Base-by-base conservation (phyloP, 2,113 vertebrate species). In the Phasianus colchicus region DNA sequence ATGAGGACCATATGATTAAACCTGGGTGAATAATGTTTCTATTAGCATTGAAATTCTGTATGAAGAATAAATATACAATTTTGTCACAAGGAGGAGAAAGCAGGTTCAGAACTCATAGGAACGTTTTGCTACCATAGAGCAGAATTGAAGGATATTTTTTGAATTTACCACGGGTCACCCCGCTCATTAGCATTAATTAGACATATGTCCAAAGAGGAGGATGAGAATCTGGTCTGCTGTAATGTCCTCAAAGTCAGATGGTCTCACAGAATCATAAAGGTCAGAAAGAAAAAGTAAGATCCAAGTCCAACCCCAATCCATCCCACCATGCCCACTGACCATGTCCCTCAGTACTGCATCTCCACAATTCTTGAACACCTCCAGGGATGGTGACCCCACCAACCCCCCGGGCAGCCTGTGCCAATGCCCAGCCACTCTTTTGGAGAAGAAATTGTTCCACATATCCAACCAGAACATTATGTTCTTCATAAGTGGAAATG, bases 61-160 rank as follows among this genome's bases (percentile, higher is more conserved):
- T 4, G 60, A 21, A 75, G 47, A 67, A 71, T 6, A 81, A 76
- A 73, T 16, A 9, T 43, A 22, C 9, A 29, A 9, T 54, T 66
- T 61, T 67, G 22, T 63, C 30, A 25, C n/a, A n/a, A n/a, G 0
- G 5, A 71, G 47, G 30, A 67, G 11, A 36, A 38, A 42, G 6
- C 3, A 2, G 20, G 32, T 30, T 27, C 16, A 40, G 50, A 65
- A 34, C 61, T 75, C 65, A 0, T 4, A 11, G 4, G 27, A 34
- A 36, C 16, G 29, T 9, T 57, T 52, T 58, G 52, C 10, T 0
- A 2, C 61, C 6, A 2, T 0, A 6, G 60, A 55, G 32, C 36
- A 61, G 17, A 86, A 64, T 47, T 73, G 47, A 42, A 57, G 40
- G 48, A 11, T 50, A 2, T n/a, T 40, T 60, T 30, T 73, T 60